Conservation (phyloP, 2,797 vertebrate genomes). For the Rousettus madagascariensis region DNA sequence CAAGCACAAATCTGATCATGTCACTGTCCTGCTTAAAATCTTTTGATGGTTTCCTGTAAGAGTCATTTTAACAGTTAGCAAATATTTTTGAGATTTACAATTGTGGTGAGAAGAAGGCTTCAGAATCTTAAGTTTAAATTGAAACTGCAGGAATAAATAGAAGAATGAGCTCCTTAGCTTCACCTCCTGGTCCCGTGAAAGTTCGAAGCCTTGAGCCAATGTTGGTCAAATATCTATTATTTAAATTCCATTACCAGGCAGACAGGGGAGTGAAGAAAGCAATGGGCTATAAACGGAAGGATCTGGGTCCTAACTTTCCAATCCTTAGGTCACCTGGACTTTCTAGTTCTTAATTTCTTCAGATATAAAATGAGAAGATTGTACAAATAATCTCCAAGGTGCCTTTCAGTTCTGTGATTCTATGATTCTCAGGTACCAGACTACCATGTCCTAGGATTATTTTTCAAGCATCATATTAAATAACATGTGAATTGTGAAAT, state of each 20-base stretch:
- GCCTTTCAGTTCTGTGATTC: not conserved
- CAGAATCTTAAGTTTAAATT: not conserved
- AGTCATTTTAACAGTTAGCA: not conserved
- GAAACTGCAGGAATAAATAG: not conserved
- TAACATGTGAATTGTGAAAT: not conserved
- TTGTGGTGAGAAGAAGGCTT: constrained; percentile 1
- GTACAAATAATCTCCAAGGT: not conserved
- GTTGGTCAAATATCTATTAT: not conserved
- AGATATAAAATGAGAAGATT: constrained; percentile 1
- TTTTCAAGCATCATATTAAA: constrained; percentile 24
- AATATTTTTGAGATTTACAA: not conserved
- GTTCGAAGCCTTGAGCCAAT: not conserved
- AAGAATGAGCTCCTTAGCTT: not conserved
- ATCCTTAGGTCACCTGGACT: not conserved
- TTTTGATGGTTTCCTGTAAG: not conserved
- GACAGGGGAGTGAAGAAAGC: not conserved
- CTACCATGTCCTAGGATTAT: not conserved
- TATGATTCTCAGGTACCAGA: not conserved
- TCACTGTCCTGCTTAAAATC: not conserved
- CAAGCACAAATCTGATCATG: not conserved
- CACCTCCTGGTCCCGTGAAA: not conserved
- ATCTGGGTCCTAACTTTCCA: not conserved
- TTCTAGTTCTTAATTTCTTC: not conserved
- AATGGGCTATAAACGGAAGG: not conserved
- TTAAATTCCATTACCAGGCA: not conserved